Base-by-base conservation (phyloP, 1,140 invertebrate species). In the Carposina sasakii region DNA sequence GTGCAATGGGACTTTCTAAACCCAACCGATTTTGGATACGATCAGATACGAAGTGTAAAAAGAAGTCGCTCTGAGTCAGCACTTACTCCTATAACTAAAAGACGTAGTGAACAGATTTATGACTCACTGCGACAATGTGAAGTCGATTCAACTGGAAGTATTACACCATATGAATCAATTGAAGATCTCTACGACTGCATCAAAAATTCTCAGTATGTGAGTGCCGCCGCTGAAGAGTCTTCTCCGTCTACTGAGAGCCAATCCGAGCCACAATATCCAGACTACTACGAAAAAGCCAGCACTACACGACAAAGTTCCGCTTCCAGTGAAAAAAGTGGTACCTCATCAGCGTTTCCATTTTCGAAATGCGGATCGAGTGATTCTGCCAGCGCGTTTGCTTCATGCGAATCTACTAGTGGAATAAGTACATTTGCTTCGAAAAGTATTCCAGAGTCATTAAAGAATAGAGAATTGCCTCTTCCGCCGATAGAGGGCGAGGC, bases 131-230 rank as follows among this genome's bases (percentile, higher is more conserved):
- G 67, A 13, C 63, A 81, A 33, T 66, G 67, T n/a, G 71, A 77
- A 41, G 67, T 49, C 16, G 74, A 82, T 56, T 78, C 76, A n/a
- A 75, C 73, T 59, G 78, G 70, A 26, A 78, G 76, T 48, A 75
- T 84, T 44, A 86, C 84, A 24, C 84, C 84, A 0, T 86, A 86
- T 33, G 84, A 86, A 61, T 86, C 84, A 1, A 85, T 86, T 53
- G 84, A 86, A 57, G 83, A 86, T 63, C 55, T 86, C 17, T 86
- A 86, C 47, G 81, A 86, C 23, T 84, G 83, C 40, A 85, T 86
- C 16, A 85, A 85, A 54, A 83, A 82, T 48, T 59, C 70, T 6
- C 70, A 65, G 3, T 82, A 81, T 40, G 70, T 61, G 16, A 76
- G 72, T 39, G 65, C 67, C 5, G 67, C 63, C 4, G 62, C 61